phyloP scores from a whole-genome alignment of 2,888 invertebrate genomes.

The Hypselothyrea guttata region DNA sequence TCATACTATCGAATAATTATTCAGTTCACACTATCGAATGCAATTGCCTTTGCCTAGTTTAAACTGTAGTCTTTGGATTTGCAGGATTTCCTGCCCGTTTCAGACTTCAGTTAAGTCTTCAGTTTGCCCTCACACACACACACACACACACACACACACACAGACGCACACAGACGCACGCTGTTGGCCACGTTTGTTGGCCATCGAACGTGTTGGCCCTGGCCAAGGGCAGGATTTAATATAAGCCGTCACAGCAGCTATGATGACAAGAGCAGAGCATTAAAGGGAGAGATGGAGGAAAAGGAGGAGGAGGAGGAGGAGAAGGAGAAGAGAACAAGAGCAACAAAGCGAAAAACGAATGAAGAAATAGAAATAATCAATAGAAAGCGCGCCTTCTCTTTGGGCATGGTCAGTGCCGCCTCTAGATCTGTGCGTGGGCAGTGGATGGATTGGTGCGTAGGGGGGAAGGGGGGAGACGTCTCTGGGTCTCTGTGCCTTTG shows the following conservation, averaged over 20 bases:
- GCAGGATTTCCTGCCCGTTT: too few relatives aligned
- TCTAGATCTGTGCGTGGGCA: constrained; percentile 7
- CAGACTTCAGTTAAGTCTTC: too few relatives aligned
- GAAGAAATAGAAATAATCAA: constrained; percentile 70
- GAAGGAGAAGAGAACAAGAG: constrained; percentile 12
- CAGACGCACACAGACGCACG: background rate
- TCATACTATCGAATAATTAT: too few relatives aligned
- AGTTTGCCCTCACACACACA: background rate
- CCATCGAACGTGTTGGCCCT: constrained; percentile 32
- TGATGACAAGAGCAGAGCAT: constrained; percentile 54
- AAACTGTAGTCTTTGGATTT: background rate
- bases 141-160: background rate
- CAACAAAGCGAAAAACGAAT: constrained; percentile 10
- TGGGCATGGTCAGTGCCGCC: constrained; percentile 27
- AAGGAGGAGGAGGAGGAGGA: too few relatives aligned
- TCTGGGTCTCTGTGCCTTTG: constrained; percentile 24
- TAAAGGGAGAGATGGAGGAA: background rate
- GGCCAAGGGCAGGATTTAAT: constrained; percentile 47
- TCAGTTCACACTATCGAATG: too few relatives aligned
- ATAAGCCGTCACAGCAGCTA: constrained; percentile 37
- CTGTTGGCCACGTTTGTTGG: constrained; percentile 5
- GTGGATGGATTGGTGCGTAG: constrained; percentile 5
- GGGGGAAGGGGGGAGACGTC: background rate
- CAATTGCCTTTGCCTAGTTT: too few relatives aligned
- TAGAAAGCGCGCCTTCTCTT: constrained; percentile 23